These are phyloP conservation scores for Araneus ventricosus DNA, from an alignment of 1,140 invertebrate species.

Conservation along the genomic window DNA sequence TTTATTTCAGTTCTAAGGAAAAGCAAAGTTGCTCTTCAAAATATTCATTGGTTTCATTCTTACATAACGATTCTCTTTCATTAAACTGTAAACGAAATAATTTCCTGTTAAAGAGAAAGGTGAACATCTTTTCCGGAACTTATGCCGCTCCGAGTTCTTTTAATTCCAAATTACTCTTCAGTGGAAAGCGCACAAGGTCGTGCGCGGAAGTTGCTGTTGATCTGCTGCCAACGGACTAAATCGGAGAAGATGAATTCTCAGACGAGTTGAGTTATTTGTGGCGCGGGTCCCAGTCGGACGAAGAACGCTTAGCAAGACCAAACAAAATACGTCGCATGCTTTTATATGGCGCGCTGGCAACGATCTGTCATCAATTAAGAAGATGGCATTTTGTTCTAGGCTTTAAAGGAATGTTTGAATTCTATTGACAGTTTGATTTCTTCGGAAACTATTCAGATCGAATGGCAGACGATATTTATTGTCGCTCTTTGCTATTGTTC, in stretches of 20 bases:
- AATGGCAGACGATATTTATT: background rate
- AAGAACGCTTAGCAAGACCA: conserved; percentile 28
- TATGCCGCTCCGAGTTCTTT: background rate
- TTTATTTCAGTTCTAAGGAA: too few relatives aligned
- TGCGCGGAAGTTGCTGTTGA: conserved; percentile 19
- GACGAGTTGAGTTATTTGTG: conserved; percentile 40
- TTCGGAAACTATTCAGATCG: background rate
- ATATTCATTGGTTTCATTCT: background rate
- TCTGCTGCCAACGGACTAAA: conserved; percentile 47
- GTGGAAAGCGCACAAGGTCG: conserved; percentile 31
- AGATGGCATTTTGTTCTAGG: background rate
- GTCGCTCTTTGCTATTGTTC: background rate
- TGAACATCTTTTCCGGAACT: conserved; percentile 25
- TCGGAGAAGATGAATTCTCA: conserved; percentile 57
- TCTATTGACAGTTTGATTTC: too few relatives aligned
- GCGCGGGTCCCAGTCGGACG: conserved; percentile 29
- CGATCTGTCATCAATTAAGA: background rate
- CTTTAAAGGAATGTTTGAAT: background rate
- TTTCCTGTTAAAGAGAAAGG: background rate
- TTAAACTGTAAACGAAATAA: background rate
- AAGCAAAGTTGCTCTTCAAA: too few relatives aligned
- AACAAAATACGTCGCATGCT: conserved; percentile 52
- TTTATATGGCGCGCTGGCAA: conserved; percentile 23
- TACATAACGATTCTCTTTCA: background rate
- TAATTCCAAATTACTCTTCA: conserved; percentile 18